A percentile compares a stretch with the other conserved stretches of the same genome.
Evolutionary conservation across 2,888 invertebrate genomes (phyloP).

Genomic region (Ischnus inquisitorius): DNA sequence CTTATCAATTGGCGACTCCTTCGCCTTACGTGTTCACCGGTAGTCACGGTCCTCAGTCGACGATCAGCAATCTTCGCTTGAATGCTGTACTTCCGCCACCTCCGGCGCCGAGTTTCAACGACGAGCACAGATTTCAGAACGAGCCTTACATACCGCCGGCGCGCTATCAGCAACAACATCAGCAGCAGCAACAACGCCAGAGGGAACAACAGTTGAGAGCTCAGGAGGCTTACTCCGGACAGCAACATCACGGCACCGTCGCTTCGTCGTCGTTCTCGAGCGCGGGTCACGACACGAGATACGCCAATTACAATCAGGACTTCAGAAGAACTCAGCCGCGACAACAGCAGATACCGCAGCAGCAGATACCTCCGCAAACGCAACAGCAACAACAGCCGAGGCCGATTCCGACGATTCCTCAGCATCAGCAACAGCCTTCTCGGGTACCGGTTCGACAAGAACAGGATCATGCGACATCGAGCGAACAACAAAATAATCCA

Average conservation of each 20-base stretch:
- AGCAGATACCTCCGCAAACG: conserved; percentile 61
- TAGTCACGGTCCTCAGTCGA: conserved; percentile 73
- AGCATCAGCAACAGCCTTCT: conserved; percentile 62
- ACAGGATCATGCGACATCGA: conserved; percentile 67
- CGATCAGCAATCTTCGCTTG: conserved; percentile 78
- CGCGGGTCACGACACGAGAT: conserved; percentile 75
- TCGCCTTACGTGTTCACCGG: conserved; percentile 81
- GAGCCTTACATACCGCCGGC: conserved; percentile 80
- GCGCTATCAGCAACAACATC: conserved; percentile 77
- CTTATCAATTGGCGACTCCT: conserved; percentile 81
- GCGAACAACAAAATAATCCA: conserved; percentile 11
- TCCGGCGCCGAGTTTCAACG: conserved; percentile 74
- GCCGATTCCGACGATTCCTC: conserved; percentile 10
- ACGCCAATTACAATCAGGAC: conserved; percentile 78
- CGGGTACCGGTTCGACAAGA: conserved; percentile 63
- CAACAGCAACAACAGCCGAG: conserved; percentile 70
- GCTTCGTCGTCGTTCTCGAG: conserved; percentile 30
- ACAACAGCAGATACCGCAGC: conserved; percentile 71
- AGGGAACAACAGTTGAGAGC: conserved; percentile 67
- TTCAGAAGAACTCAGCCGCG: conserved; percentile 76
- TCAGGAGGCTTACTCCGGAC: conserved; percentile 62
- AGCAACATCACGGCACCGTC: conserved; percentile 58
- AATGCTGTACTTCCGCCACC: conserved; percentile 79
- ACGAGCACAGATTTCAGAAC: conserved; percentile 77
- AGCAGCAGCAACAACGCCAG: conserved; percentile 69